Evolutionary conservation across 2,113 vertebrate species (phyloP), one percentile per base, ranked within the genome.

Genomic region (Sinocyclocheilus grahami): DNA sequence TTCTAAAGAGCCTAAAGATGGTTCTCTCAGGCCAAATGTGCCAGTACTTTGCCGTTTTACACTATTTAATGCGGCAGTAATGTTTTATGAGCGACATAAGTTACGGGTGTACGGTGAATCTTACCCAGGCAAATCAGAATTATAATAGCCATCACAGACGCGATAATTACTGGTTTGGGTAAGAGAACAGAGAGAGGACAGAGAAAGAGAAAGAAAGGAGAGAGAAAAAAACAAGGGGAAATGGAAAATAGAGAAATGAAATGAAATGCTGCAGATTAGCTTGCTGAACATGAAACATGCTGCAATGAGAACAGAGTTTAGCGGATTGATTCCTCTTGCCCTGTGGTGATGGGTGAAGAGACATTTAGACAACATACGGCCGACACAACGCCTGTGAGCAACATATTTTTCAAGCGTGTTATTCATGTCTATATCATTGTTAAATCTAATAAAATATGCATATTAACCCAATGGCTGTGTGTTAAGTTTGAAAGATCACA

Each of bases 121-220:
- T 99, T 99, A 99, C 98, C 98, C 98, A 93, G 98, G 97, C 96
- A 99, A 99, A 97, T 99, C 98, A 94, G 98, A 98, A 98, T 99
- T 99, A 99, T 99, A 99, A 97, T 99, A 99, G 96, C 98, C 98
- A 91, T 99, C 98, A 96, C 98, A 99, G 96, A 99, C 97, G 95
- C 97, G 98, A 96, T 99, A 99, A 98, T 97, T 99, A 99, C 98
- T 99, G 97, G 96, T 96, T 94, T 95, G 93, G 96, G 95, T 96
- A 94, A 95, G 95, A 96, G 93, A 94, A 94, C 94, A 95, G 95
- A 94, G 94, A 95, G 94, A 92, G 82, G 79, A 88, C 86, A 77
- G 80, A 95, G 92, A 93, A 95, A 93, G 95, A 95, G 95, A 95
- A 74, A 94, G 95, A 93, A 95, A 53, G 53, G 46, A 74, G 86